Evolutionary conservation across 2,113 vertebrate genomes (phyloP).

Genomic region (Hylia prasina): DNA sequence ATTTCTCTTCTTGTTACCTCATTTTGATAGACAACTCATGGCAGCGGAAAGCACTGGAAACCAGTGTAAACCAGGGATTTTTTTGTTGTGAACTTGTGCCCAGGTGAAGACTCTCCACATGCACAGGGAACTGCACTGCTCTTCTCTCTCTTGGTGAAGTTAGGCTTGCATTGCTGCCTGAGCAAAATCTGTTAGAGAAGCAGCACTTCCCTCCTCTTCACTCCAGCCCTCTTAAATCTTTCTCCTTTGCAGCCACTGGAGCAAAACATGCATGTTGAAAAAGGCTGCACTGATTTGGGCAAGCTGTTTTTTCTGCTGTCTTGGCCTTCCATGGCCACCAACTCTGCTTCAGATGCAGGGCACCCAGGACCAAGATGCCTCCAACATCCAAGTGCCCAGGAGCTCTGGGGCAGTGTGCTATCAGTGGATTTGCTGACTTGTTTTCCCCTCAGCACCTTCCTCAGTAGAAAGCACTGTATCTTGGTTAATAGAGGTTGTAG

Average conservation of each 20-base stretch:
- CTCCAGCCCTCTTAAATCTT: not conserved
- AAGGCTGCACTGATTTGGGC: not conserved
- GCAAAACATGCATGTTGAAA: not conserved
- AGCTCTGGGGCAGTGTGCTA: not conserved
- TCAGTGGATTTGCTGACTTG: not conserved
- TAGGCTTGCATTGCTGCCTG: not conserved
- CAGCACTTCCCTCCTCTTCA: not conserved
- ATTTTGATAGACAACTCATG: not conserved
- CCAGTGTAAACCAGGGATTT: not conserved
- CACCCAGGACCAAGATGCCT: not conserved
- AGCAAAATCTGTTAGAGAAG: not conserved
- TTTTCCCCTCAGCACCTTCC: not conserved
- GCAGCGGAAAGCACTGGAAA: not conserved
- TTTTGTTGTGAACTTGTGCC: not conserved
- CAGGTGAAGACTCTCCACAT: not conserved
- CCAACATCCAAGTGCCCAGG: not conserved
- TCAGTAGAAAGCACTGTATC: not conserved
- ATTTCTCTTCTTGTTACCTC: not conserved
- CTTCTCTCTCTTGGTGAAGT: not conserved
- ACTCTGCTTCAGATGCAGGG: rapidly evolving
- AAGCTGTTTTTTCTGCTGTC: not conserved
- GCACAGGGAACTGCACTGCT: not conserved
- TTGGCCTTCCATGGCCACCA: not conserved
- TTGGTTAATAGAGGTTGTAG: not conserved
- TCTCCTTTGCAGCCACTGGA: not conserved